These are phyloP conservation scores for Rhincodon typus DNA, from an alignment of 2,797 vertebrate genomes.

Conservation along the genomic window DNA sequence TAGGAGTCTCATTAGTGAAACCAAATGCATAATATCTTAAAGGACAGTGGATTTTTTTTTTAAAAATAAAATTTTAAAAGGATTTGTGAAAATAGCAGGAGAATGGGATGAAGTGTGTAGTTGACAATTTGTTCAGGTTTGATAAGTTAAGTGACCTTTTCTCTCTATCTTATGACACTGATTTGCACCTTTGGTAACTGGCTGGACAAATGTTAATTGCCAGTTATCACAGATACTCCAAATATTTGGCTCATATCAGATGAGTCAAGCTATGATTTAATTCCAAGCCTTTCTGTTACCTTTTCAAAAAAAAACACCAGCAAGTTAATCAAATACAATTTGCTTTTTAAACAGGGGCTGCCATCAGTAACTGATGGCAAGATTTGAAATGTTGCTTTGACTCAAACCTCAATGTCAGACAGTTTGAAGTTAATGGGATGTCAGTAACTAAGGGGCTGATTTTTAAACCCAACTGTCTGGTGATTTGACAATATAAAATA, in stretches of 20 bases:
- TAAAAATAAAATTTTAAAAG: not conserved
- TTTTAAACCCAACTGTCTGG: not conserved
- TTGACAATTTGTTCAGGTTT: not conserved
- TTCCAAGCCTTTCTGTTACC: too few species aligned
- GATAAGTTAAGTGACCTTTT: not conserved
- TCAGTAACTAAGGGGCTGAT: not conserved
- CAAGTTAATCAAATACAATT: too few species aligned
- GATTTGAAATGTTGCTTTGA: not conserved
- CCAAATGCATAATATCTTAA: not conserved
- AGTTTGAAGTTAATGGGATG: not conserved
- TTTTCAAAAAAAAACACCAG: too few species aligned
- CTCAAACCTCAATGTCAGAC: not conserved
- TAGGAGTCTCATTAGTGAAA: too few species aligned
- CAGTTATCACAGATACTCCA: not conserved
- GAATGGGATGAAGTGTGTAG: not conserved
- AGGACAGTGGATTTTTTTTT: not conserved
- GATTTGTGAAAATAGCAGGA: not conserved
- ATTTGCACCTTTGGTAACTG: not conserved
- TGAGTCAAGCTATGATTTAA: not conserved
- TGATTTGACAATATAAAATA: not conserved
- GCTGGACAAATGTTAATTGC: not conserved
- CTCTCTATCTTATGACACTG: not conserved
- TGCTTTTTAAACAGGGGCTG: not conserved
- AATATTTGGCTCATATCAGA: not conserved
- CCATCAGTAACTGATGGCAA: not conserved